A percentile compares a stretch with the other conserved stretches of the same genome.
Conservation (phyloP, 2,888 invertebrate species). For the Pinctada fucata region DNA sequence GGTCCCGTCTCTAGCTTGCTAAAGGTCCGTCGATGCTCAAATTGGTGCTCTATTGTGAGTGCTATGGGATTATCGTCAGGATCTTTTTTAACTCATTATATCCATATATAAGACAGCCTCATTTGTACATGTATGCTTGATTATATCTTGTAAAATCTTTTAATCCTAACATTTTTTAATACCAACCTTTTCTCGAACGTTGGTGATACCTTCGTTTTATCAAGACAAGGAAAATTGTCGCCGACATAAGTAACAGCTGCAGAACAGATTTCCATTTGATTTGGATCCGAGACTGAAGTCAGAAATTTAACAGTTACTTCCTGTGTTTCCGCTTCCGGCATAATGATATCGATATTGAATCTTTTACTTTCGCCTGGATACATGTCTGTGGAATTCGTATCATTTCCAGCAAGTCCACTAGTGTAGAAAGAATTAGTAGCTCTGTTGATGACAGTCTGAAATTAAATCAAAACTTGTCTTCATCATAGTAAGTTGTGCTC, state of each 20-base stretch:
- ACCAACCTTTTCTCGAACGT: conserved; percentile 30
- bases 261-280: conserved; percentile 59
- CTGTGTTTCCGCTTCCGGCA: conserved; percentile 47
- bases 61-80: too few species aligned
- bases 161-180: too few species aligned
- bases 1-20: too few species aligned
- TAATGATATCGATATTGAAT: conserved; percentile 45
- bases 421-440: conserved; percentile 39
- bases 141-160: too few species aligned
- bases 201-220: conserved; percentile 32
- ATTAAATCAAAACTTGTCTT: background rate
- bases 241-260: conserved; percentile 60
- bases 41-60: too few species aligned
- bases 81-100: too few species aligned
- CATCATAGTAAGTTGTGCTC: too few species aligned
- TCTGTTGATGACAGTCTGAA: conserved; percentile 33
- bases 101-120: too few species aligned
- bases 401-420: conserved; percentile 50
- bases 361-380: conserved; percentile 53
- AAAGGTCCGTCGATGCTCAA: too few species aligned
- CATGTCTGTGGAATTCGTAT: conserved; percentile 37
- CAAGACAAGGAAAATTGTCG: conserved; percentile 65
- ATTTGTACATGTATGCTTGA: too few species aligned
- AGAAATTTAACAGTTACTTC: conserved; percentile 50
- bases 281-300: conserved; percentile 47